phyloP scores from a whole-genome alignment of 30 jellyfish, hydroid and myxozoan species.

The Clytia hemisphaerica region DNA sequence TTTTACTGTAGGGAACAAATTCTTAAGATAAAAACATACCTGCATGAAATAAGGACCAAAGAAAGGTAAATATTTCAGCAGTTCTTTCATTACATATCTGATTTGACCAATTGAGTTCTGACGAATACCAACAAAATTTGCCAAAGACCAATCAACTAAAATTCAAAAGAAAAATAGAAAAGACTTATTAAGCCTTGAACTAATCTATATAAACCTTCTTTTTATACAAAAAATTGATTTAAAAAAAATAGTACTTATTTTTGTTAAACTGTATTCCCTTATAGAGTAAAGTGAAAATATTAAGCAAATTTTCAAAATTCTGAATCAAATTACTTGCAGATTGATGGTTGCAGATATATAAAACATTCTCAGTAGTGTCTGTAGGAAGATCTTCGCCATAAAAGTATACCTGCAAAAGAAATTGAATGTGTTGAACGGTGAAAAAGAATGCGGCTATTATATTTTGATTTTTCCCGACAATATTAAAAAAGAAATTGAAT shows the following conservation, averaged over 20 bases:
- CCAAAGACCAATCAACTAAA: constrained; percentile 88
- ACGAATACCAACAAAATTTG: constrained; percentile 67
- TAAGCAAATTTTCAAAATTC: no score
- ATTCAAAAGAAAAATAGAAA: constrained; percentile 1
- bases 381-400: constrained; percentile 67
- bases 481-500: not conserved
- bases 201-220: not conserved
- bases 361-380: constrained; percentile 59
- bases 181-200: not conserved
- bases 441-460: no score
- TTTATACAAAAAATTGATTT: not conserved
- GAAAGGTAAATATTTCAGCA: constrained; percentile 70
- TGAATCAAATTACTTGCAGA: constrained; percentile 60
- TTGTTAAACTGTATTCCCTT: not conserved
- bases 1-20: no score
- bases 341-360: constrained; percentile 76
- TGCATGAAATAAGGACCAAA: constrained; percentile 77
- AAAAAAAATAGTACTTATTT: not conserved
- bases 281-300: no score
- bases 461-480: no score
- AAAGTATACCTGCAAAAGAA: constrained; percentile 44
- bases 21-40: constrained; percentile 55
- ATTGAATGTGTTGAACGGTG: not conserved
- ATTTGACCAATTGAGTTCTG: constrained; percentile 62
- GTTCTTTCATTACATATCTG: constrained; percentile 62